These are phyloP conservation scores for Chaitophorus viminalis DNA, from an alignment of 2,888 invertebrate genomes.

Conservation along the genomic window DNA sequence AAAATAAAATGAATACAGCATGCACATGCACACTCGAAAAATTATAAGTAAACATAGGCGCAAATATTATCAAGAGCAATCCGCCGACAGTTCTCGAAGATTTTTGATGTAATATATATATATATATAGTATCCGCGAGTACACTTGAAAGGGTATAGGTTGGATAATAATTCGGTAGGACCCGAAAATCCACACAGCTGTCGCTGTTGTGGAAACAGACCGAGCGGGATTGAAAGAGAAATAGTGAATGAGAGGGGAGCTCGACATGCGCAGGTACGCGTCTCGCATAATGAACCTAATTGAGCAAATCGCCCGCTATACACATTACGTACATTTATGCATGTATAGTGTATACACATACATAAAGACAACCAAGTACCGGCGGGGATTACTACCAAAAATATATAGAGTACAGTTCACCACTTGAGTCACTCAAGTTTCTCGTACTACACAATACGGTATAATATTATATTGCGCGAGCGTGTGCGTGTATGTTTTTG, in stretches of 20 bases:
- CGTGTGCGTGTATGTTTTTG: conserved; percentile 35
- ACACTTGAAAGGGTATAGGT: conserved; percentile 51
- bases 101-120: conserved; percentile 26
- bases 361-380: background rate
- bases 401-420: background rate
- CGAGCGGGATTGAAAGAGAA: background rate
- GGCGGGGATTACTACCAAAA: background rate
- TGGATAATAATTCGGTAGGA: background rate
- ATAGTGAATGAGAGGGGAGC: background rate
- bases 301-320: conserved; percentile 27
- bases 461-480: background rate
- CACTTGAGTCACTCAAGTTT: conserved; percentile 33
- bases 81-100: background rate
- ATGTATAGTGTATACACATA: too few species aligned
- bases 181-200: conserved; percentile 59
- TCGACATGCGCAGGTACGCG: background rate
- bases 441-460: background rate
- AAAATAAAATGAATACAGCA: background rate
- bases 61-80: conserved; percentile 14
- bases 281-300: conserved; percentile 51
- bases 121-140: background rate
- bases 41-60: background rate
- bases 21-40: background rate
- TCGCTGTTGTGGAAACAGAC: background rate
- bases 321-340: background rate